Base-by-base conservation (phyloP, 2,888 invertebrate species). In the Zygogramma bicolorata region DNA sequence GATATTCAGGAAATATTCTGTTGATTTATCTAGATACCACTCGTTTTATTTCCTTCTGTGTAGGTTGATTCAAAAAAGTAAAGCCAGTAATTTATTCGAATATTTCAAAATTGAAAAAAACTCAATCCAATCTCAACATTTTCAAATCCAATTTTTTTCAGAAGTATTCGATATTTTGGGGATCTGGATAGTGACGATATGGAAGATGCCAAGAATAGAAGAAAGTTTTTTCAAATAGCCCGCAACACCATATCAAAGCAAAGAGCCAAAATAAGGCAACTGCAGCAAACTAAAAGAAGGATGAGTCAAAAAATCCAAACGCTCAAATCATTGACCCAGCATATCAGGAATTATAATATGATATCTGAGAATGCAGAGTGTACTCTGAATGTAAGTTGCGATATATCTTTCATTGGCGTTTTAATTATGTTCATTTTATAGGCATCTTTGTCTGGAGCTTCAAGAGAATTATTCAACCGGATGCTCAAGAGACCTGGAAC, bases 391-490 rank as follows among this genome's bases (percentile, higher is more conserved):
- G 42, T 42, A 15, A 42, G 42, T 42, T 42, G 6, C 6, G 15
- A 42, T 42, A 42, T 18, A 15, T 42, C 0, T 42, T 31, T 59
- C 10, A 34, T 34, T 59, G 59, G 29, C 27, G 22, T 59, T 25
- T 27, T 29, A 18, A n/a, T 60, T 10, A 60, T 60, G 13, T 60
- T 31, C 13, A 15, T 31, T 60, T 62, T 62, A 18, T 34, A 62
- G 62, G 42, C 42, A 38, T 62, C 62, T 22, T 40, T 62, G 18
- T 20, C 62, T 38, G 62, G n/a, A 18, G 42, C 62, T 31, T 8
- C 60, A 25, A 62, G 25, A 62, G 1, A 62, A 38, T 38, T 42
- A 4, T 42, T 42, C 42, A 42, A 15, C 42, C 42, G 42, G n/a
- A 42, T 18, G 42, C 18, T 42, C n/a, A 42, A 34, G 34, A 40